A percentile compares a stretch with the other conserved stretches of the same genome.
Conservation (phyloP, 1,140 invertebrate species). For the Caenorhabditis remanei region DNA sequence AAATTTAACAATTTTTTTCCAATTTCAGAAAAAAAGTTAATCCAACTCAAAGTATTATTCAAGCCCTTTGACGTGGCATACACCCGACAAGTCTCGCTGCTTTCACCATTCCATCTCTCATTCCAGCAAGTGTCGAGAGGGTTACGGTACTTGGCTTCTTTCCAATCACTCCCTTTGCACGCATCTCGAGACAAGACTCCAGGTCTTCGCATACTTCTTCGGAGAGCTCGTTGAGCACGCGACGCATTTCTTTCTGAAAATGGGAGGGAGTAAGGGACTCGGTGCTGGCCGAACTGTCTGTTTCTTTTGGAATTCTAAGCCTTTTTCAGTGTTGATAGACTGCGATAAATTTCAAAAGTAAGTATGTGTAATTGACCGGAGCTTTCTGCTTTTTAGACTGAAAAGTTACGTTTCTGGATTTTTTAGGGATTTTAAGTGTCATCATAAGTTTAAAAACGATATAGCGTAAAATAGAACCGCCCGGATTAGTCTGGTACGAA, state of each 20-base stretch:
- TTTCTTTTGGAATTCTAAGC: too few relatives aligned
- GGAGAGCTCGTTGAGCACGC: conserved; percentile 24
- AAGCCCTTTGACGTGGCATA: conserved; percentile 40
- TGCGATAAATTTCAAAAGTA: too few relatives aligned
- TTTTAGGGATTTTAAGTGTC: too few relatives aligned
- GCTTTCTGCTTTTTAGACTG: too few relatives aligned
- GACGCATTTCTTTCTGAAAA: conserved; percentile 48
- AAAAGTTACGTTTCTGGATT: too few relatives aligned
- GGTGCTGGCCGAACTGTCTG: too few relatives aligned
- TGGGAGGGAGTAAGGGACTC: too few relatives aligned
- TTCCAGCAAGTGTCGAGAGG: not conserved
- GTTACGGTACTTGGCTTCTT: conserved; percentile 41
- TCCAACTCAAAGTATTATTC: conserved; percentile 13
- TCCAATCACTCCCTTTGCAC: conserved; percentile 10
- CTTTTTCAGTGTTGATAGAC: too few relatives aligned
- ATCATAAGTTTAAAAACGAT: too few relatives aligned
- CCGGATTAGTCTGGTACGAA: too few relatives aligned
- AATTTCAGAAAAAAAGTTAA: not conserved
- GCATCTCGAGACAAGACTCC: conserved; percentile 25
- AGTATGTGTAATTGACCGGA: too few relatives aligned
- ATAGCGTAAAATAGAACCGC: too few relatives aligned
- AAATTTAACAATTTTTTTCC: not conserved
- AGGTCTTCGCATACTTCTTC: conserved; percentile 44
- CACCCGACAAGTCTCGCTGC: conserved; percentile 13
- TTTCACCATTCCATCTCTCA: conserved; percentile 30